A percentile compares a stretch with the other conserved stretches of the same genome.
These are phyloP conservation scores for Zygaena filipendulae DNA, from an alignment of 2,888 invertebrate genomes.

Conservation along the genomic window DNA sequence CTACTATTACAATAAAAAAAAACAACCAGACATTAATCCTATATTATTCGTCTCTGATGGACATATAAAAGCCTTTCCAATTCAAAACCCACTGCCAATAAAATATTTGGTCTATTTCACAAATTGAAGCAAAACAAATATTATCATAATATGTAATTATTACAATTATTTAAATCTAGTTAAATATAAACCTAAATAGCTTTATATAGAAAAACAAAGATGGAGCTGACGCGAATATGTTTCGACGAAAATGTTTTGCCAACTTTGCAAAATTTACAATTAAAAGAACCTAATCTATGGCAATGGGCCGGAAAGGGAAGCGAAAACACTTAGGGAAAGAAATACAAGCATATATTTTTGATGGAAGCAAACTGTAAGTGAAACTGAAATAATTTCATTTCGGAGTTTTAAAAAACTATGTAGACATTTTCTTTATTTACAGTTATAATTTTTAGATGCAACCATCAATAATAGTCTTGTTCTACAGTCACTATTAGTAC, in stretches of 20 bases:
- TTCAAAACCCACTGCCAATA: conserved; percentile 43
- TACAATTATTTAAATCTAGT: conserved; percentile 11
- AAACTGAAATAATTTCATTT: neutral
- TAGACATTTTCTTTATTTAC: neutral
- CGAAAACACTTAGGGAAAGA: neutral
- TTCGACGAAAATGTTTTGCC: too few species aligned
- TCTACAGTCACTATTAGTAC: too few species aligned
- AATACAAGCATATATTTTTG: conserved; percentile 9
- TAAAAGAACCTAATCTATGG: neutral
- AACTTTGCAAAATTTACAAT: neutral
- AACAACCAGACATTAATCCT: conserved; percentile 39
- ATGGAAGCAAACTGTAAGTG: conserved; percentile 9
- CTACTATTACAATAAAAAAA: conserved; percentile 53
- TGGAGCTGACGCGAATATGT: too few species aligned
- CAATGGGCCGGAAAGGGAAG: conserved; percentile 2
- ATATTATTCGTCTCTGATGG: conserved; percentile 31
- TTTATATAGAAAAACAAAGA: neutral
- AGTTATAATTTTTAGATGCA: conserved; percentile 7
- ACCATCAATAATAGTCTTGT: conserved; percentile 9
- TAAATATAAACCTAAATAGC: conserved; percentile 4
- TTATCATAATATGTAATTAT: conserved; percentile 14
- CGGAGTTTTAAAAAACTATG: neutral
- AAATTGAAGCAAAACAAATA: conserved; percentile 23
- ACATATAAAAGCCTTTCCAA: conserved; percentile 26
- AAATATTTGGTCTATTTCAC: conserved; percentile 39